Evolutionary conservation across 2,888 invertebrate genomes (phyloP).

Genomic region (Lasioglossum lativentre): DNA sequence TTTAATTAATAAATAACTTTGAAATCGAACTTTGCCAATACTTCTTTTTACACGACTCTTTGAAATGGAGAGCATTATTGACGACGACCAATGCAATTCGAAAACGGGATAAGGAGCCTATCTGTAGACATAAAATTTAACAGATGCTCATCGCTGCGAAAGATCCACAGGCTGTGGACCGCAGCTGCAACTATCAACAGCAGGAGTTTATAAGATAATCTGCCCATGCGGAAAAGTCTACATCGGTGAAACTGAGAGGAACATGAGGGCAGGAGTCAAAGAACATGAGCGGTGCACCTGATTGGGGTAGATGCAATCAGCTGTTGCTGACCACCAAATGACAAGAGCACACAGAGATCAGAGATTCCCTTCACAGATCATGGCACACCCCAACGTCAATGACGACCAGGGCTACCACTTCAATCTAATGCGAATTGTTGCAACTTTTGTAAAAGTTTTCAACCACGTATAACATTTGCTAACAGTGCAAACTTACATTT

Average conservation of each 20-base stretch:
- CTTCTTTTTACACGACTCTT: neutral
- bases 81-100: neutral
- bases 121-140: neutral
- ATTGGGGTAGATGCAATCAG: slow-evolving; percentile 7
- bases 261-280: neutral
- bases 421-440: neutral
- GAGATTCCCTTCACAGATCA: neutral
- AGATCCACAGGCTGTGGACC: neutral
- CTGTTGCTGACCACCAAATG: slow-evolving; percentile 4
- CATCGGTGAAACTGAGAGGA: neutral
- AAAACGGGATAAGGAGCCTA: neutral
- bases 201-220: neutral
- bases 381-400: neutral
- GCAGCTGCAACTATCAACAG: neutral
- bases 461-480: neutral
- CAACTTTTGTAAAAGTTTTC: neutral
- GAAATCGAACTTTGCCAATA: neutral
- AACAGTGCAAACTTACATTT: too few species aligned
- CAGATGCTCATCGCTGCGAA: neutral
- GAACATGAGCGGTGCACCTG: slow-evolving; percentile 2
- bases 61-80: neutral
- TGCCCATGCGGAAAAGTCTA: neutral
- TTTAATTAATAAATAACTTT: neutral
- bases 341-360: slow-evolving; percentile 7
- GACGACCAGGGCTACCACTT: neutral